Base-by-base conservation (phyloP, 1,140 invertebrate genomes). In the Anoplolepis gracilipes region DNA sequence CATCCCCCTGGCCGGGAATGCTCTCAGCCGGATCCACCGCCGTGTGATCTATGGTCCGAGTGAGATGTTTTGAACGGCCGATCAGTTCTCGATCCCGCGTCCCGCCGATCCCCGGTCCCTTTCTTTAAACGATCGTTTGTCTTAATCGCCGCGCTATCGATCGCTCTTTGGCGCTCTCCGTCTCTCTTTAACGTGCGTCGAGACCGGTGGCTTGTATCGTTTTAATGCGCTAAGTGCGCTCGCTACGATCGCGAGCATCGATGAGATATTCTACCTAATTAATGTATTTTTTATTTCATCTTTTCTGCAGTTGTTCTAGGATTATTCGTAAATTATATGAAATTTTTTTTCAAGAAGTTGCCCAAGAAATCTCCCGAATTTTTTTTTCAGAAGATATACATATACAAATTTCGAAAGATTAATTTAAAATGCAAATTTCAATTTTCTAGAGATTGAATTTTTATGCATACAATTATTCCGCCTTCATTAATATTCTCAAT, bases 51-150 rank as follows among this genome's bases (percentile, higher is more conserved):
- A 95, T 94, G 87, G 91, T 28, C 77, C 91, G 90, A 94, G 93
- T 94, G 93, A 94, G 94, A 94, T 93, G 92, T 94, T 94, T 93
- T 94, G 93, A 94, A 77, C 85, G 93, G 93, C 61, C 91, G 91
- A 95, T 95, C 92, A 88, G 91, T 95, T 94, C 91, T 91, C 91
- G 92, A 93, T 94, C 91, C 87, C 82, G 70, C 70, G 28, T 69
- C 33, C 53, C 76, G 49, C 42, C 49, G 88, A 91, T 90, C 87
- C 67, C 82, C 88, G 87, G 70, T 85, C 77, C 81, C 76, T 84
- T 65, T 91, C 89, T 90, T 49, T 94, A 94, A 93, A 94, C 92
- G 94, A 91, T 93, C 93, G 92, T 94, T 94, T 92, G 90, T 91
- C 92, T 94, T 93, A 94, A 94, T 94, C 92, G 90, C 91, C 69